phyloP scores from a whole-genome alignment of 2,113 vertebrate species.

The Telmatochromis bifrenatus region DNA sequence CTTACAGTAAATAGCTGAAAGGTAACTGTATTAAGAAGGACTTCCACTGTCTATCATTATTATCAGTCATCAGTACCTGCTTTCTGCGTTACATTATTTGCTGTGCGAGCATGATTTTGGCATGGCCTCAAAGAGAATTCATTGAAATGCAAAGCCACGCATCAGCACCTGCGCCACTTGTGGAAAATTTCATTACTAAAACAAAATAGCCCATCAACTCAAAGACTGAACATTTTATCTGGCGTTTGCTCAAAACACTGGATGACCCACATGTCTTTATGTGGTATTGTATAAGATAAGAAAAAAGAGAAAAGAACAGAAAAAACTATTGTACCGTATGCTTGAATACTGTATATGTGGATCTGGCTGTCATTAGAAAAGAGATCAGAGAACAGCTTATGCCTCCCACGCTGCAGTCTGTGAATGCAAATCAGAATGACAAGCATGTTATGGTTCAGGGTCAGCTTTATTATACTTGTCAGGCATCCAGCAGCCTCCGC shows the following conservation, averaged over 20 bases:
- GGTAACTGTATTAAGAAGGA: not conserved
- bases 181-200: constrained; percentile 36
- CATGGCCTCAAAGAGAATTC: constrained; percentile 4
- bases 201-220: constrained; percentile 13
- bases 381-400: constrained; percentile 34
- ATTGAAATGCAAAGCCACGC: constrained; percentile 46
- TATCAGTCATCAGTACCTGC: not conserved
- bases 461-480: constrained; percentile 36
- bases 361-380: constrained; percentile 6
- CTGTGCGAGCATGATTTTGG: constrained; percentile 37
- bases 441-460: constrained; percentile 34
- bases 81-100: not conserved
- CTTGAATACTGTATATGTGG: not conserved
- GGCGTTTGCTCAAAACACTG: not conserved
- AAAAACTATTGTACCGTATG: not conserved
- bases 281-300: not conserved
- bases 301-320: not conserved
- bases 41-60: not conserved
- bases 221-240: constrained; percentile 8
- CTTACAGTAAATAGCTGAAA: not conserved
- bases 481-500: not conserved
- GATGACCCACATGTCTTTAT: not conserved
- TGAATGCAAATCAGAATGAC: constrained; percentile 52
- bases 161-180: constrained; percentile 29
- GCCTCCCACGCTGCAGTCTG: constrained; percentile 46